Evolutionary conservation across 2,888 invertebrate species (phyloP).

Genomic region (Silvanus unidentatus): DNA sequence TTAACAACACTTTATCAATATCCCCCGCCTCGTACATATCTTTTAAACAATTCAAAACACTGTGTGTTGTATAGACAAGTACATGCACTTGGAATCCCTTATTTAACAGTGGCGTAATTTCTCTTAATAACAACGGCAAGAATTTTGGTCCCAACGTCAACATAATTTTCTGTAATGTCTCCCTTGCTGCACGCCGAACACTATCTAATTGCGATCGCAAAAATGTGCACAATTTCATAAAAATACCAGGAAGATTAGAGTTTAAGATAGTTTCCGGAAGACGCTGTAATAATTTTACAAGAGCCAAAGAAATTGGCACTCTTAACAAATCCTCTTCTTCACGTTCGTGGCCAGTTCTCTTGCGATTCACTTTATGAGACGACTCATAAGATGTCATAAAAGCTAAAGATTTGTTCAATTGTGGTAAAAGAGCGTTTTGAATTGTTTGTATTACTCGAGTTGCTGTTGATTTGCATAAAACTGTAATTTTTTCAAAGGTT

Average conservation of each 20-base stretch:
- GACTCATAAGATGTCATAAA: slow-evolving; percentile 66
- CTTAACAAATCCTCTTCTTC: slow-evolving; percentile 86
- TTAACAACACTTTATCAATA: slow-evolving; percentile 71
- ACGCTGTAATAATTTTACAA: slow-evolving; percentile 85
- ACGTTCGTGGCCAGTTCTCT: slow-evolving; percentile 60
- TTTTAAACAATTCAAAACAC: slow-evolving; percentile 69
- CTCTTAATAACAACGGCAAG: slow-evolving; percentile 69
- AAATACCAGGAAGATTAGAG: slow-evolving; percentile 77
- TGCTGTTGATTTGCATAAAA: slow-evolving; percentile 65
- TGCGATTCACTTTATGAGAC: slow-evolving; percentile 73
- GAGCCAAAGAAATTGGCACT: slow-evolving; percentile 87
- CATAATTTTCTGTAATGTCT: slow-evolving; percentile 91
- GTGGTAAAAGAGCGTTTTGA: slow-evolving; percentile 63
- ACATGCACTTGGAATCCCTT: slow-evolving; percentile 94
- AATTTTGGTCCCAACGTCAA: slow-evolving; percentile 76
- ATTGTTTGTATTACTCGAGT: slow-evolving; percentile 60
- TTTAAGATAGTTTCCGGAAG: slow-evolving; percentile 72
- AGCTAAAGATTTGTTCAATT: slow-evolving; percentile 67
- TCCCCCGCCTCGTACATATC: slow-evolving; percentile 66
- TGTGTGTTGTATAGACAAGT: slow-evolving; percentile 80
- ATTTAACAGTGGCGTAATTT: slow-evolving; percentile 73
- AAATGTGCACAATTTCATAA: slow-evolving; percentile 85
- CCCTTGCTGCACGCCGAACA: slow-evolving; percentile 76
- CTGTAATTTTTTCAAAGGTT: slow-evolving; percentile 46
- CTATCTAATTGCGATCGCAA: slow-evolving; percentile 83